Percentiles rank a stretch among this genome's conserved stretches.
Evolutionary conservation across 2,797 vertebrate species (phyloP).

Genomic region (Chelon auratus): DNA sequence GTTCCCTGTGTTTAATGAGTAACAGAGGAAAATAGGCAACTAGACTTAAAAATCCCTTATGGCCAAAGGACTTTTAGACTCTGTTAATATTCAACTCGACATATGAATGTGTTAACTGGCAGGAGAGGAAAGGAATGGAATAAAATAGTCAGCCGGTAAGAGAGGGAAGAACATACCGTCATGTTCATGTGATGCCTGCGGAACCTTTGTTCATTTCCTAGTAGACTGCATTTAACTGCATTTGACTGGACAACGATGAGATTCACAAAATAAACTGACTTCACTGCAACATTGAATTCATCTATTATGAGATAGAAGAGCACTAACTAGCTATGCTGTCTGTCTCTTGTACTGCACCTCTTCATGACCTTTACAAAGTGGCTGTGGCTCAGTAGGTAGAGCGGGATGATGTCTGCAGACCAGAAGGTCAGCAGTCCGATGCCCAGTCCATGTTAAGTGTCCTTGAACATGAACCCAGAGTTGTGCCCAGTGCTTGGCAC

Average conservation of each 20-base stretch:
- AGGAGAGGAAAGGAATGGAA: neutral
- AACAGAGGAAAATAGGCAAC: neutral
- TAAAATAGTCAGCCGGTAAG: neutral
- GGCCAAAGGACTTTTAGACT: neutral
- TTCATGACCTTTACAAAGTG: no score
- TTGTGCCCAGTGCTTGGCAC: no score
- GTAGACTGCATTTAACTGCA: neutral
- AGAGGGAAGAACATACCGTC: neutral
- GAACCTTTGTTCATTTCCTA: neutral
- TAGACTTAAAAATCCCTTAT: neutral
- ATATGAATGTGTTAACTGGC: neutral
- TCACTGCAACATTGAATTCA: no score
- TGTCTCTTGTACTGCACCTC: no score
- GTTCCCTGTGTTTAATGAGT: neutral
- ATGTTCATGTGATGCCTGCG: neutral
- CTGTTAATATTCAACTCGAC: neutral
- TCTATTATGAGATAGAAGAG: no score
- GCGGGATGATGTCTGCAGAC: no score
- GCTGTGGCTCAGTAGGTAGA: no score
- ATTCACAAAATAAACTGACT: neutral
- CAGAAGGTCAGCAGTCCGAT: no score
- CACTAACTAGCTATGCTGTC: no score
- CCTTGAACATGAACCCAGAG: no score
- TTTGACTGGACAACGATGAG: neutral
- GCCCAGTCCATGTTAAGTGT: no score